These are phyloP conservation scores for Aphodius sticticus DNA, from an alignment of 2,888 invertebrate genomes.

Conservation along the genomic window DNA sequence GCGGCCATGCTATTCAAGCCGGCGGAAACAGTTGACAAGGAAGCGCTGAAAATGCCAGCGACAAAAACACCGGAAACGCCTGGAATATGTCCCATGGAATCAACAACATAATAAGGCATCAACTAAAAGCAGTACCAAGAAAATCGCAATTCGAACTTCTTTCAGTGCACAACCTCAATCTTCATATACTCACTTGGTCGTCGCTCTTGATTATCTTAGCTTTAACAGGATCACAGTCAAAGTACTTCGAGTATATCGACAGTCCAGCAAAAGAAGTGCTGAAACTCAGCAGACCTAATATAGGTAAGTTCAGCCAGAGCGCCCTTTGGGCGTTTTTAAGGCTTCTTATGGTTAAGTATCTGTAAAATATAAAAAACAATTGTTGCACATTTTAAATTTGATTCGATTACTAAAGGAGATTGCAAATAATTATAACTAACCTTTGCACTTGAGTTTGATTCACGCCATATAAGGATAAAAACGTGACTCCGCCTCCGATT, in stretches of 20 bases:
- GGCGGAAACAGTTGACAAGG: slow-evolving; percentile 88
- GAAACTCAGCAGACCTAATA: slow-evolving; percentile 73
- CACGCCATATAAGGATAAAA: slow-evolving; percentile 67
- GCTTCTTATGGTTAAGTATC: slow-evolving; percentile 72
- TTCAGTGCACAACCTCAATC: background rate
- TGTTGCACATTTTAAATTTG: no score
- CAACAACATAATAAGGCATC: slow-evolving; percentile 78
- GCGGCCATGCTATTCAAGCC: slow-evolving; percentile 88
- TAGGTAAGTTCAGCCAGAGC: slow-evolving; percentile 81
- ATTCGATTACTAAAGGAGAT: background rate
- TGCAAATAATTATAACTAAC: background rate
- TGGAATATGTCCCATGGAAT: slow-evolving; percentile 72
- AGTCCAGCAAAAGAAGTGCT: slow-evolving; percentile 73
- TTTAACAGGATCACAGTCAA: slow-evolving; percentile 77
- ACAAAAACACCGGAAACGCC: slow-evolving; percentile 88
- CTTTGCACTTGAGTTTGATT: slow-evolving; percentile 81
- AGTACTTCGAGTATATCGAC: slow-evolving; percentile 79
- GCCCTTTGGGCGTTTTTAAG: slow-evolving; percentile 73
- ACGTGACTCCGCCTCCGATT: slow-evolving; percentile 84
- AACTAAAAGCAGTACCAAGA: slow-evolving; percentile 53
- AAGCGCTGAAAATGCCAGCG: slow-evolving; percentile 88
- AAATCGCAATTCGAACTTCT: background rate
- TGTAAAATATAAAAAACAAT: background rate
- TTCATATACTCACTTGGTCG: slow-evolving; percentile 65
- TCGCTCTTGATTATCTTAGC: slow-evolving; percentile 67